phyloP scores from a whole-genome alignment of 1,140 invertebrate genomes.

The Dreissena rostriformis region DNA sequence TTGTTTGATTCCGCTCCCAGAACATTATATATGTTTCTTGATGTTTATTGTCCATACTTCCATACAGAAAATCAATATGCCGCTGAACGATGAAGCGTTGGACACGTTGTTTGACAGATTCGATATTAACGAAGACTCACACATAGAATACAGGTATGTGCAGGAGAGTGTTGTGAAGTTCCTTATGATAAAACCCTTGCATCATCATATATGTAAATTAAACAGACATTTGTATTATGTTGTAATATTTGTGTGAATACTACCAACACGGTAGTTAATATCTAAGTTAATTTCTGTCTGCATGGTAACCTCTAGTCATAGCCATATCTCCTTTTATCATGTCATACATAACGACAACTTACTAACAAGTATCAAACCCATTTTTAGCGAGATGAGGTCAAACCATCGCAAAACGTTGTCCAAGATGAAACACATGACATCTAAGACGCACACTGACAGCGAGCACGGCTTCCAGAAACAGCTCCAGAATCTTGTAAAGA shows the following conservation, averaged over 20 bases:
- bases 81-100: slow-evolving; percentile 51
- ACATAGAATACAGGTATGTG: slow-evolving; percentile 60
- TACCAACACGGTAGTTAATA: not conserved
- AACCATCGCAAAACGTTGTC: slow-evolving; percentile 33
- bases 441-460: not conserved
- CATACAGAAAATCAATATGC: slow-evolving; percentile 55
- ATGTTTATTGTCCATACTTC: not conserved
- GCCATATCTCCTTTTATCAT: not conserved
- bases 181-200: not conserved
- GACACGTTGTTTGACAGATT: slow-evolving; percentile 55
- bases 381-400: slow-evolving; percentile 26
- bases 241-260: not conserved
- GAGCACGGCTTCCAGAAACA: not conserved
- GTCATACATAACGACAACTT: not conserved
- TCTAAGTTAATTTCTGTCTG: not conserved
- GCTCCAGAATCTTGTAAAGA: slow-evolving; percentile 10
- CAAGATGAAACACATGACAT: not conserved
- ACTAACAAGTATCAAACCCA: not conserved
- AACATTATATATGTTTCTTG: not conserved
- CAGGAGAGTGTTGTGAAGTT: not conserved
- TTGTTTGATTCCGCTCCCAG: not conserved
- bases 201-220: not conserved
- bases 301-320: not conserved
- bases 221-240: not conserved
- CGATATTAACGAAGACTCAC: slow-evolving; percentile 52